Evolutionary conservation across 2,113 vertebrate species (phyloP).

Genomic region (Gallinago media): DNA sequence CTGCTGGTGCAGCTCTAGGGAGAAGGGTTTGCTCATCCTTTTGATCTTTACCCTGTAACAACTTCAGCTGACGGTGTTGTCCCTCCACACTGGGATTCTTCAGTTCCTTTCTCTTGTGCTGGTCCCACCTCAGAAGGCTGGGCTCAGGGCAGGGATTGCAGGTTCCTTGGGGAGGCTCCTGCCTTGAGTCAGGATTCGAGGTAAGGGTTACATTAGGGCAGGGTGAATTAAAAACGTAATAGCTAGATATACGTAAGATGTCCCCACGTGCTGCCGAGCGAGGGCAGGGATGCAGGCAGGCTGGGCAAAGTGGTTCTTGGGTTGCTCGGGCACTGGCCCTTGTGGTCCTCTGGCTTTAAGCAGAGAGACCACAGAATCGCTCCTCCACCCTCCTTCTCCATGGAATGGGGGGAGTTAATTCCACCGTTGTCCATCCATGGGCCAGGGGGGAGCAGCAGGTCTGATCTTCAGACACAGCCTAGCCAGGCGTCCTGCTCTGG

Average conservation of each 20-base stretch:
- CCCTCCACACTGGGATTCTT: accelerated
- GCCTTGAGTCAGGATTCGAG: background rate
- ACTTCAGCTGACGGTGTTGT: background rate
- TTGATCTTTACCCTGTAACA: background rate
- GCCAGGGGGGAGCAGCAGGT: background rate
- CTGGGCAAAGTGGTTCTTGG: background rate
- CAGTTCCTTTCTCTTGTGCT: accelerated
- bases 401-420: background rate
- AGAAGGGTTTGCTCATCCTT: background rate
- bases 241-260: too few species aligned
- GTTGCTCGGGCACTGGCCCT: too few species aligned
- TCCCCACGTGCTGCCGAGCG: background rate
- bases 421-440: background rate
- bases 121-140: background rate
- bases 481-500: accelerated
- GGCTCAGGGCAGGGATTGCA: accelerated
- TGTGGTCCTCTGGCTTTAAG: background rate
- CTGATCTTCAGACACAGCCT: background rate
- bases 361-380: accelerated
- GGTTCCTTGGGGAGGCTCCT: background rate
- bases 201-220: background rate
- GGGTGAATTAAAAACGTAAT: background rate
- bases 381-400: background rate
- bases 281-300: background rate
- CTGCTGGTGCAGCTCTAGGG: background rate